Base-by-base conservation (phyloP, 2,797 vertebrate genomes). In the Xiphorhynchus erythropygius region DNA sequence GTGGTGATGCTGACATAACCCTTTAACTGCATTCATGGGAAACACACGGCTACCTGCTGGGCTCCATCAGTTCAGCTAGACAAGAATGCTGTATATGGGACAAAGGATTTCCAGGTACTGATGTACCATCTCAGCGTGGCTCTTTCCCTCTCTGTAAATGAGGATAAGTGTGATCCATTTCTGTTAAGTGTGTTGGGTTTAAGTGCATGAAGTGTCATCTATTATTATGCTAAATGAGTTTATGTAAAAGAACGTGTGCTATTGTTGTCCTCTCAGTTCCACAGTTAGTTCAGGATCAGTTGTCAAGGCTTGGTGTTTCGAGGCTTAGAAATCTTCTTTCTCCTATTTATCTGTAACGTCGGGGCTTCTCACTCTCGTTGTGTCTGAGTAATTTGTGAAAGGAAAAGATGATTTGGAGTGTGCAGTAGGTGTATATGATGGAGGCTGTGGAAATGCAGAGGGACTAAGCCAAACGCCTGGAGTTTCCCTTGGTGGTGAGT, bases 271-370 rank as follows among this genome's bases (percentile, higher is more conserved):
- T 57, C 46, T 69, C 42, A 18, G 18, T 82, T 75, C 37, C 30
- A 16, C 19, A 74, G 11, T 56, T 89, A 71, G 46, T 39, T 90
- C 49, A 67, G 33, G 50, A 18, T 76, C 10, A 13, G 16, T 56
- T 84, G 24, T 50, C 59, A 60, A 55, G 25, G 44, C 44, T 46
- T 22, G 55, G 32, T 69, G 15, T 60, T 80, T 87, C 27, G 3
- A 10, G 25, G 56, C n/a, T 50, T 63, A 37, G 49, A 49, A 63
- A 32, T 44, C 7, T 37, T 70, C 55, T 64, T 16, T 52, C 37
- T 64, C 16, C 28, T 11, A 2, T 28, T 2, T 2, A 9, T 33
- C 53, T 60, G 0, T 39, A 22, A 39, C 1, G 2, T 53, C 42
- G 30, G 15, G 52, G 25, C 49, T 91, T 82, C n/a, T 94, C 27